phyloP scores from a whole-genome alignment of 1,140 invertebrate genomes.

The Papilio glaucus region DNA sequence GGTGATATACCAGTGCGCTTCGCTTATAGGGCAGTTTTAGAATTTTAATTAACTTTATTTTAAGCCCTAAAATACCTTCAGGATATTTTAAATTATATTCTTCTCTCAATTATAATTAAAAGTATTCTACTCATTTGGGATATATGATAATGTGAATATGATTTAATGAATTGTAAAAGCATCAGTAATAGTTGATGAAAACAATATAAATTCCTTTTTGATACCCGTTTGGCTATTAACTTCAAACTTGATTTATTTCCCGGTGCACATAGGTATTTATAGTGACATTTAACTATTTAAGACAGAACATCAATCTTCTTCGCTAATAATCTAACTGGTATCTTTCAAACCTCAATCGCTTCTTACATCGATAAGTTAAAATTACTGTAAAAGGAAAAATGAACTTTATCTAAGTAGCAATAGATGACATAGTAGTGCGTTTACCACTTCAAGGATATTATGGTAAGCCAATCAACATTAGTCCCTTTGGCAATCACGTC shows the following conservation, averaged over 20 bases:
- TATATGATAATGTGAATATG: too few species aligned
- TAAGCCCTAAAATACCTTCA: too few species aligned
- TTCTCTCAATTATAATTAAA: too few species aligned
- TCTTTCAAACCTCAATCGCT: slow-evolving; percentile 30
- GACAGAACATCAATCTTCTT: slow-evolving; percentile 59
- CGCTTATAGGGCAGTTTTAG: too few species aligned
- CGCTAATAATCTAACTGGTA: slow-evolving; percentile 47
- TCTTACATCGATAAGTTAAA: slow-evolving; percentile 3
- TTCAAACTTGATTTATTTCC: neutral
- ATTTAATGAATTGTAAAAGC: too few species aligned
- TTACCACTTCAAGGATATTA: slow-evolving; percentile 19
- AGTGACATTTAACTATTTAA: slow-evolving; percentile 1
- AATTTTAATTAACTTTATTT: too few species aligned
- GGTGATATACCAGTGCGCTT: too few species aligned
- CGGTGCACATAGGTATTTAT: neutral
- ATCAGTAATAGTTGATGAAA: too few species aligned
- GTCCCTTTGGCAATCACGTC: slow-evolving; percentile 65
- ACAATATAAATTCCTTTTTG: too few species aligned
- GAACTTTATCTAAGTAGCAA: slow-evolving; percentile 32
- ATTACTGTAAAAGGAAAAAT: slow-evolving; percentile 37
- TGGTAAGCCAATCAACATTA: slow-evolving; percentile 72
- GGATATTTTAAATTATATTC: too few species aligned
- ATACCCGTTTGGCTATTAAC: neutral
- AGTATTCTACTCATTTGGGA: too few species aligned
- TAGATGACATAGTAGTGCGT: slow-evolving; percentile 40